Conservation (phyloP, 2,797 vertebrate genomes). For the Gallinago stenura region DNA sequence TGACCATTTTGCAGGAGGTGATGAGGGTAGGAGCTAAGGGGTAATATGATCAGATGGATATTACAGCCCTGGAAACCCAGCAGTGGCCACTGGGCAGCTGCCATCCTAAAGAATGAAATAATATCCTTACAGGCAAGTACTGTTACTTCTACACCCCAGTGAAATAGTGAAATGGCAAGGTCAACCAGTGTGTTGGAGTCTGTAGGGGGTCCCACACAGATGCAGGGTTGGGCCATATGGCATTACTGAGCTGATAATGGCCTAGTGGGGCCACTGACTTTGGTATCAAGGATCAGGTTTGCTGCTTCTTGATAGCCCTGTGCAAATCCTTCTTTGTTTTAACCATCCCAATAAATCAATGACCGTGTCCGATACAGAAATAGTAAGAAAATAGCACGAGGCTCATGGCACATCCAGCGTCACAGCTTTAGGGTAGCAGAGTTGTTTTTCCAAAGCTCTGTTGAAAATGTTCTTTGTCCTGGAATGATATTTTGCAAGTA, state of each 20-base stretch:
- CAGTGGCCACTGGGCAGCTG: neutral
- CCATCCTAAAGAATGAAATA: neutral
- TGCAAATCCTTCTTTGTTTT: neutral
- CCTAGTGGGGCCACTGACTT: neutral
- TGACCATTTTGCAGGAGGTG: neutral
- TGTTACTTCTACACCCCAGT: neutral
- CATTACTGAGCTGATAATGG: neutral
- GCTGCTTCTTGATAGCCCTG: neutral
- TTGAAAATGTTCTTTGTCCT: neutral
- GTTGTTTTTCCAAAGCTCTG: constrained; percentile 3
- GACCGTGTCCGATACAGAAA: neutral
- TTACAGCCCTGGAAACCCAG: neutral
- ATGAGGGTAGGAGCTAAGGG: neutral
- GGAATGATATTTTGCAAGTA: neutral
- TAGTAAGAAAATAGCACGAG: neutral
- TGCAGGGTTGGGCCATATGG: neutral
- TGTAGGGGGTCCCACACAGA: accelerated
- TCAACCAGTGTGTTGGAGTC: accelerated
- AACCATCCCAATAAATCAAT: neutral
- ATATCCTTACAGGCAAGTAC: neutral
- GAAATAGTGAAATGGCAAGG: neutral
- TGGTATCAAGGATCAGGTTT: neutral
- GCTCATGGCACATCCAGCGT: neutral
- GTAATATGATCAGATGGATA: accelerated
- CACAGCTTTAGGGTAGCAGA: neutral